Base-by-base conservation (phyloP, 2,797 vertebrate genomes). In the Ambastaia sidthimunki region DNA sequence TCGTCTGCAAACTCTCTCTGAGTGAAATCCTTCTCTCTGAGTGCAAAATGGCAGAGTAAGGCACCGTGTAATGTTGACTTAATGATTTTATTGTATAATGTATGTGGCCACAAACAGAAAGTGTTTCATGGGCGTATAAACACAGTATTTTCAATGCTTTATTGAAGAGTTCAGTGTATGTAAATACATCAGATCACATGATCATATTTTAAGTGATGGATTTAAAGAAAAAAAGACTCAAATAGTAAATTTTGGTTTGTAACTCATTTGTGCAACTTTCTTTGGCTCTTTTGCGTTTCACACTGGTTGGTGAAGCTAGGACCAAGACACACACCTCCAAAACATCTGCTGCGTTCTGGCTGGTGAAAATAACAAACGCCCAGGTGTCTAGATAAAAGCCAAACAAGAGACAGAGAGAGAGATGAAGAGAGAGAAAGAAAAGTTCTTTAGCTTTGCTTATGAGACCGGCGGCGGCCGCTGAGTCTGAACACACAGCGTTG, bases 271-370 rank as follows among this genome's bases (percentile, higher is more conserved):
- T 44, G 23, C 13, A 48, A 21, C 18, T 68, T 19, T 50, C 54
- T 70, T 70, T 70, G 1, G 55, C 21, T n/a, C 16, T 37, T 37
- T 12, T 41, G n/a, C 15, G 21, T 74, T 41, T 48, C 23, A 52
- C 63, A 66, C 28, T 54, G 76, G 57, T 41, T 59, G 62, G 28
- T 71, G 28, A 34, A 68, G 34, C 48, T 19, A 48, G 7, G n/a
- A 69, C 23, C n/a, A 76, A 34, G 76, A 50, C 41, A 15, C 57
- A 44, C 68, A 71, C 62, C 7, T 65, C 18, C 21, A 16, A 68
- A 82, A 69, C 81, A 74, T 73, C 76, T 74, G 81, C 71, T 70
- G 31, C 54, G 11, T 59, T 47, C 47, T 74, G 65, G 48, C 71
- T 47, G 25, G n/a, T 57, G 9, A 72, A 76, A 78, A 47, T 47